Conservation (phyloP, 2,797 vertebrate genomes). For the Trachurus trachurus region DNA sequence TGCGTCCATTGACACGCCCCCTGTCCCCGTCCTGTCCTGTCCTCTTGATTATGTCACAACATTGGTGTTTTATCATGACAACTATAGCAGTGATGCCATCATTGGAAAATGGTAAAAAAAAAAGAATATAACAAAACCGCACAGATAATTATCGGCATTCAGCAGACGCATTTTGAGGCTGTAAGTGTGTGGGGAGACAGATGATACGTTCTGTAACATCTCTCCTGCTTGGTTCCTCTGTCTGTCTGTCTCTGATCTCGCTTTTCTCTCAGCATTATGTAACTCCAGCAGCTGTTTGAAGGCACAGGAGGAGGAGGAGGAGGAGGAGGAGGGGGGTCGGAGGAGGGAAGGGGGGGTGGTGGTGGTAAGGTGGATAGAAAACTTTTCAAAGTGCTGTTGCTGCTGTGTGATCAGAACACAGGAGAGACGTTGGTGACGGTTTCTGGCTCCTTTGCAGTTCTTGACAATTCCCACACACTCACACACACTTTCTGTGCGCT, state of each 20-base stretch:
- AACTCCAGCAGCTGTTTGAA: conserved; percentile 83
- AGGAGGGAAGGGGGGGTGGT: background rate
- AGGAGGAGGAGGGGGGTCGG: too few species aligned
- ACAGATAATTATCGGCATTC: background rate
- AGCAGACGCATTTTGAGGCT: conserved; percentile 16
- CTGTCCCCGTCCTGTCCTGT: background rate
- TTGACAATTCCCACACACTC: conserved; percentile 52
- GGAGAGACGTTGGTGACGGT: conserved; percentile 58
- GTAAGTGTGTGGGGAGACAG: conserved; percentile 12
- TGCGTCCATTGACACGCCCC: background rate
- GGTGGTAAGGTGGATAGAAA: conserved; percentile 59
- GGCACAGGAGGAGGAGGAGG: conserved; percentile 36
- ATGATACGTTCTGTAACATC: conserved; percentile 36
- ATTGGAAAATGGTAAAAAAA: conserved; percentile 1
- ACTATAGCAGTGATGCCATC: conserved; percentile 6
- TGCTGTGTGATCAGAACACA: conserved; percentile 69
- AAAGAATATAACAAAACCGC: background rate
- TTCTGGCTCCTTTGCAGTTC: conserved; percentile 53
- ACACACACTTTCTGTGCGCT: conserved; percentile 31
- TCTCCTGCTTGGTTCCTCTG: conserved; percentile 37
- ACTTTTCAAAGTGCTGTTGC: conserved; percentile 79
- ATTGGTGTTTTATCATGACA: background rate
- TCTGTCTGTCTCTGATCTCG: conserved; percentile 50
- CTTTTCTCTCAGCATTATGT: conserved; percentile 69
- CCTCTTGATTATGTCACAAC: background rate